Base-by-base conservation (phyloP, 2,888 invertebrate genomes). In the Tupiocoris notatus region DNA sequence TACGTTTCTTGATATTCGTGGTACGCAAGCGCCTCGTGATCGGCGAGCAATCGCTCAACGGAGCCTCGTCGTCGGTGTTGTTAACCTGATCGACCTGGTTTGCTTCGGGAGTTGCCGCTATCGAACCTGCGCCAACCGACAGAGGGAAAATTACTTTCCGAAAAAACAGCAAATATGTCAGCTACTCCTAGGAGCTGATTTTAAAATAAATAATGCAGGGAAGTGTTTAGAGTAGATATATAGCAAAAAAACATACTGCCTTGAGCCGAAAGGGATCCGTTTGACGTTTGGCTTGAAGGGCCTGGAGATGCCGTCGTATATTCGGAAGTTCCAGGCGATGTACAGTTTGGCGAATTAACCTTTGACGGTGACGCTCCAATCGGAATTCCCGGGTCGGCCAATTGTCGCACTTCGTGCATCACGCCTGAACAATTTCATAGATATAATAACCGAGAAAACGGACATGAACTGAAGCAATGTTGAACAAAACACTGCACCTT, bases 391-490 rank as follows among this genome's bases (percentile, higher is more conserved):
- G 91, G 90, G 85, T 92, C 91, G 83, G 83, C 81, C 58, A 82
- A 79, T 77, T 81, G 81, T 82, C 88, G 86, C 76, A 92, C 89
- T 86, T 97, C 96, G 85, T 97, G 95, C 86, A 96, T 89, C n/a
- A 97, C 97, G 66, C 87, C 87, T 84, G 39, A 9, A 20, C 39
- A 39, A 39, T 39, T 39, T 39, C 3, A 7, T 39, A 3, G 39
- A 39, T 3, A 12, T 3, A 39, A 3, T 39, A 7, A 12, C 12
- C 39, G 6, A 39, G 12, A 39, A 39, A 39, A 39, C n/a, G n/a
- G n/a, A n/a, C n/a, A n/a, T n/a, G n/a, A n/a, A n/a, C n/a, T n/a
- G n/a, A n/a, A n/a, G n/a, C n/a, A n/a, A n/a, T n/a, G n/a, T n/a
- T n/a, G n/a, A 39, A 39, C 39, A 39, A 7, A 7, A 3, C 39